phyloP scores from a whole-genome alignment of 2,113 vertebrate genomes.

The Lichenostomus cassidix region DNA sequence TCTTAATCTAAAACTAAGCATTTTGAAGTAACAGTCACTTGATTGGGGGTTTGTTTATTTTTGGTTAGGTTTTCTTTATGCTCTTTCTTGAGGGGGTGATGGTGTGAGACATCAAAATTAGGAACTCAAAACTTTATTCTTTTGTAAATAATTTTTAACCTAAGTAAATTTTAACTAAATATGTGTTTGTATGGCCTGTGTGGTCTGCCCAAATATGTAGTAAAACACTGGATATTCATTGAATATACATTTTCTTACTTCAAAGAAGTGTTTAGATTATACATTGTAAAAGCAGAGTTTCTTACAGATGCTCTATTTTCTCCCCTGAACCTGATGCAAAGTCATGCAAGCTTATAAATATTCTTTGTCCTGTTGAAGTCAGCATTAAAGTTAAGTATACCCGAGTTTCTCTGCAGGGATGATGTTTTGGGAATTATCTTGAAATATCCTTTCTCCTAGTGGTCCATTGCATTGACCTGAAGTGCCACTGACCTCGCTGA shows the following conservation, averaged over 20 bases:
- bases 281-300: not conserved
- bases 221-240: not conserved
- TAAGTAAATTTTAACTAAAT: not conserved
- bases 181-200: not conserved
- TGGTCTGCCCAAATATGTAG: not conserved
- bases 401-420: not conserved
- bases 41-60: accelerated
- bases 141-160: not conserved
- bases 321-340: not conserved
- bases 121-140: not conserved
- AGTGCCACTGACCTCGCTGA: not conserved
- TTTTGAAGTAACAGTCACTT: not conserved
- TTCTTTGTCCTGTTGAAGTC: not conserved
- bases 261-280: not conserved
- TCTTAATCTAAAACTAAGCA: not conserved
- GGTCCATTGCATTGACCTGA: not conserved
- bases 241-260: not conserved
- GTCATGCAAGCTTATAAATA: not conserved
- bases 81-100: not conserved
- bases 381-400: not conserved
- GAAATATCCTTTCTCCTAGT: not conserved
- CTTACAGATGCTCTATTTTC: not conserved
- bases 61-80: not conserved
- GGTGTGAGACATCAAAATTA: not conserved
- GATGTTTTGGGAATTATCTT: slow-evolving; percentile 1